phyloP scores from a whole-genome alignment of 2,113 vertebrate species.

The Amphiprion percula region DNA sequence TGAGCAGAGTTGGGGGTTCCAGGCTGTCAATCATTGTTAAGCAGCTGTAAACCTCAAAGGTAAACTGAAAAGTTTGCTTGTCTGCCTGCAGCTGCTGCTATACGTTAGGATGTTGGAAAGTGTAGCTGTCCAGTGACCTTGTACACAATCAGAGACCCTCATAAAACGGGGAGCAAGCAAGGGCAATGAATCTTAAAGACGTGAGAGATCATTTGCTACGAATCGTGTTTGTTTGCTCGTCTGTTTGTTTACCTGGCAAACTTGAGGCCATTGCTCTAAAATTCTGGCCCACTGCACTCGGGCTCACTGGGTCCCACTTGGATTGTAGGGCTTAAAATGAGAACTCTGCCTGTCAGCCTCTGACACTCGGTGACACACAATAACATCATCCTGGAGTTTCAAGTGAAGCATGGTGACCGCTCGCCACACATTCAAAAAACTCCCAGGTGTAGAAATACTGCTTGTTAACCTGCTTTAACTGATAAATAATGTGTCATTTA shows the following conservation, averaged over 20 bases:
- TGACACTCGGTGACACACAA: slow-evolving; percentile 47
- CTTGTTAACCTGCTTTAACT: slow-evolving; percentile 16
- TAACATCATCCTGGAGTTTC: slow-evolving; percentile 43
- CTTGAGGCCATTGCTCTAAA: slow-evolving; percentile 56
- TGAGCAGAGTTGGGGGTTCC: slow-evolving; percentile 37
- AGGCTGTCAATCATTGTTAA: slow-evolving; percentile 64
- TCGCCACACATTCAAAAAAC: slow-evolving; percentile 9
- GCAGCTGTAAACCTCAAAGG: slow-evolving; percentile 65
- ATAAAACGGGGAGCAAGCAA: slow-evolving; percentile 47
- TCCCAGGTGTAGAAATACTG: background rate
- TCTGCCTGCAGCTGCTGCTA: slow-evolving; percentile 57
- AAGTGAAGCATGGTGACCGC: slow-evolving; percentile 25
- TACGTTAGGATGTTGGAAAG: slow-evolving; percentile 52
- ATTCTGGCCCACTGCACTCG: slow-evolving; percentile 43
- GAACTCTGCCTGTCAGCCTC: slow-evolving; percentile 47
- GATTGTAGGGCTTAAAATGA: slow-evolving; percentile 46
- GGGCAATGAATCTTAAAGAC: slow-evolving; percentile 59
- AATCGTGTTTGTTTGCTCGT: slow-evolving; percentile 59
- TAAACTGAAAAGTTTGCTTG: slow-evolving; percentile 65
- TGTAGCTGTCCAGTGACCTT: slow-evolving; percentile 65
- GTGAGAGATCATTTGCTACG: slow-evolving; percentile 27
- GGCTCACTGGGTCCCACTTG: slow-evolving; percentile 42
- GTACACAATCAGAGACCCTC: slow-evolving; percentile 49
- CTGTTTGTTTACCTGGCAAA: slow-evolving; percentile 62
- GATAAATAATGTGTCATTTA: slow-evolving; percentile 15